Evolutionary conservation across 2,113 vertebrate genomes (phyloP).

Genomic region (Rhegmatorhina hoffmannsi): DNA sequence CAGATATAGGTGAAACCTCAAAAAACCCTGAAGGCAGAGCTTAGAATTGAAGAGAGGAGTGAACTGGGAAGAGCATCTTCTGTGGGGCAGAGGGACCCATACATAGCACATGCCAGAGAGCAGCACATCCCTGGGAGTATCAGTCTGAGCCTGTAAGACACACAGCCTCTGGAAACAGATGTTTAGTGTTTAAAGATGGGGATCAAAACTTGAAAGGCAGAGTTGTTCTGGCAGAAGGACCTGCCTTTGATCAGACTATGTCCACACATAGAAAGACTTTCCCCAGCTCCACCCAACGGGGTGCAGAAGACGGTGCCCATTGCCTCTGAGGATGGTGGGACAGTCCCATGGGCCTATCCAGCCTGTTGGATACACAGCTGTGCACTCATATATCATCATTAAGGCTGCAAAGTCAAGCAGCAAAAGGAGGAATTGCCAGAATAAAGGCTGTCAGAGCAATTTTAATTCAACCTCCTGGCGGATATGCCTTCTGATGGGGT

Average conservation of each 20-base stretch:
- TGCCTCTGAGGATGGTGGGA: neutral
- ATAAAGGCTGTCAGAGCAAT: slow-evolving; percentile 56
- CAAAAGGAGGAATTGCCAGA: slow-evolving; percentile 40
- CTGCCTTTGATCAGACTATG: neutral
- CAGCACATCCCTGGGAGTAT: neutral
- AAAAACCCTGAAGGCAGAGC: neutral
- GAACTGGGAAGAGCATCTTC: neutral
- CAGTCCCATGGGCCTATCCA: neutral
- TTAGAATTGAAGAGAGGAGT: neutral
- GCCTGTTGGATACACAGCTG: neutral
- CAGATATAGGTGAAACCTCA: neutral
- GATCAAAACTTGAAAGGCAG: neutral
- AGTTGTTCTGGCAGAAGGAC: neutral
- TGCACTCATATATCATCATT: slow-evolving; percentile 58
- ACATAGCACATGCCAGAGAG: neutral
- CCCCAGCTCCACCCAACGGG: neutral
- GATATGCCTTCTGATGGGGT: slow-evolving; percentile 40
- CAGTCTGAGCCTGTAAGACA: neutral
- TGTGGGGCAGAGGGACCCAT: neutral
- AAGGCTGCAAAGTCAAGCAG: slow-evolving; percentile 43
- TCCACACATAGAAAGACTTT: neutral
- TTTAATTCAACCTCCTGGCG: slow-evolving; percentile 45
- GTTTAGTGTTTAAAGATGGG: neutral
- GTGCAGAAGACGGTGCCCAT: neutral
- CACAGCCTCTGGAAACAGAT: neutral